Evolutionary conservation across 2,797 vertebrate genomes (phyloP).

Genomic region (Coregonus suidteri): DNA sequence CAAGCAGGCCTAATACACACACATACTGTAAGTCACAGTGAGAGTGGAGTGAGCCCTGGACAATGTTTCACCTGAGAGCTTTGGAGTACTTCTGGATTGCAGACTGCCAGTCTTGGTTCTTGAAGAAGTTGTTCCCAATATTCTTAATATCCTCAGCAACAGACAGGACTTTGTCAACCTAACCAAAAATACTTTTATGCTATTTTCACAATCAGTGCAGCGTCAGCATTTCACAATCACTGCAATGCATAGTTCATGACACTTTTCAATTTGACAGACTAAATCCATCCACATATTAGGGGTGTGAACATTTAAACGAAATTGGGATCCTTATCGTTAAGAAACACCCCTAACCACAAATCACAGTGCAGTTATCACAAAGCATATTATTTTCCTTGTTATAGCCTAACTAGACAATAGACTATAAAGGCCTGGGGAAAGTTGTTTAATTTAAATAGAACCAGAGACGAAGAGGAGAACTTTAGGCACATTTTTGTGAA

Average conservation of each 20-base stretch:
- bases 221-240: not conserved
- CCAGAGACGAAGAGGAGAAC: too few species aligned
- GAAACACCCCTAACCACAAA: too few species aligned
- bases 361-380: too few species aligned
- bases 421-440: too few species aligned
- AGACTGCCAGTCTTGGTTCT: constrained; percentile 88
- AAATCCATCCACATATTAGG: not conserved
- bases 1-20: not conserved
- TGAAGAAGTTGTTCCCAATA: constrained; percentile 92
- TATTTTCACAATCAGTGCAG: not conserved
- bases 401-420: too few species aligned
- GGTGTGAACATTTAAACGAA: too few species aligned
- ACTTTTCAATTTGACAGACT: not conserved
- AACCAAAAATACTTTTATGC: constrained; percentile 47
- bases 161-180: constrained; percentile 87
- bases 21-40: not conserved
- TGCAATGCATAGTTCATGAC: not conserved
- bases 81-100: constrained; percentile 93
- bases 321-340: too few species aligned
- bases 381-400: too few species aligned
- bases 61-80: constrained; percentile 85
- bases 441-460: too few species aligned
- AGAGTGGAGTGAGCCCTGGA: not conserved
- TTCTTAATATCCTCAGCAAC: constrained; percentile 92
- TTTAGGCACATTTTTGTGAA: too few species aligned